These are phyloP conservation scores for Okapia johnstoni DNA, from an alignment of 2,113 vertebrate genomes.

Conservation along the genomic window DNA sequence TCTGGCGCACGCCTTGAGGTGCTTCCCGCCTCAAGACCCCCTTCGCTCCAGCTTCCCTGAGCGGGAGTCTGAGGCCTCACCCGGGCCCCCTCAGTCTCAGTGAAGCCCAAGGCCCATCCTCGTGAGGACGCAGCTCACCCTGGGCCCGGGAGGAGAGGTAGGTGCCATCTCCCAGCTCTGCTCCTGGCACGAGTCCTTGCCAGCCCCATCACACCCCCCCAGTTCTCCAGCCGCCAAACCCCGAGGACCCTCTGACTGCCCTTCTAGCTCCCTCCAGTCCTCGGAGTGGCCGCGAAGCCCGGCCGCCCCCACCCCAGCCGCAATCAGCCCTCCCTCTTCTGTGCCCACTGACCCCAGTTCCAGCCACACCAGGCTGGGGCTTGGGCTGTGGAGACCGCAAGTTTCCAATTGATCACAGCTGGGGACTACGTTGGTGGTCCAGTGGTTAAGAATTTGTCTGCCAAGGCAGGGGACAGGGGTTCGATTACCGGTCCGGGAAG, in stretches of 20 bases:
- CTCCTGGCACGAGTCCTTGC: rapidly evolving
- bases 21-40: rapidly evolving
- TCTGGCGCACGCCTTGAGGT: neutral
- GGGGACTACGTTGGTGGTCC: neutral
- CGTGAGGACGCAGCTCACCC: neutral
- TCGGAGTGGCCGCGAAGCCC: rapidly evolving
- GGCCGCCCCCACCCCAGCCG: rapidly evolving
- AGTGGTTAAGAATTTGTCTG: neutral
- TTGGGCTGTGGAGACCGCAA: rapidly evolving
- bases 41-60: neutral
- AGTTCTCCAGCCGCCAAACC: neutral
- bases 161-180: neutral
- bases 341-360: neutral
- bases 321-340: rapidly evolving
- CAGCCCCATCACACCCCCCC: neutral
- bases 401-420: neutral
- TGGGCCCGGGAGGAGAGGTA: neutral
- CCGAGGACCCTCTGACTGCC: neutral
- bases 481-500: neutral
- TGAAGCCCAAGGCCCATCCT: neutral
- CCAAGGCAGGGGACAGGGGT: neutral
- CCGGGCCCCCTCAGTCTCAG: neutral
- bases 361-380: too few relatives aligned
- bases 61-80: neutral
- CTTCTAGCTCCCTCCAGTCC: neutral